These are phyloP conservation scores for Agrilus cyanescens DNA, from an alignment of 2,888 invertebrate species.

Conservation along the genomic window DNA sequence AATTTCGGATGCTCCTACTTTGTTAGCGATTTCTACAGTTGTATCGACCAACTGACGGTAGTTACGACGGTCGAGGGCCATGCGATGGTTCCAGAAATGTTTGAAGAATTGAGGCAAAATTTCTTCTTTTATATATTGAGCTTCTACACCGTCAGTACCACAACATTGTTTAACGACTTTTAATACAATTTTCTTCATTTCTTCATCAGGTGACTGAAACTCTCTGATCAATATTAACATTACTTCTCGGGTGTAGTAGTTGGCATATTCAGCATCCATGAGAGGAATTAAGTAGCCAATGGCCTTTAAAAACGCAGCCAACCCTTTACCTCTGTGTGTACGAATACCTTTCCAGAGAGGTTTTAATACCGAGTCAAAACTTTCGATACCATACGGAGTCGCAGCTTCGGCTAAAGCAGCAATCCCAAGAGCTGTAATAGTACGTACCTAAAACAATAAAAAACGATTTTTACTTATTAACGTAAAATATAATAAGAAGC, in stretches of 20 bases:
- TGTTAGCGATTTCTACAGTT: slow-evolving; percentile 99
- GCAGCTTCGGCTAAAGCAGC: slow-evolving; percentile 98
- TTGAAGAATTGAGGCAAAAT: slow-evolving; percentile 97
- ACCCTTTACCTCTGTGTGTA: slow-evolving; percentile 79
- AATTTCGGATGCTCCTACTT: slow-evolving; percentile 99
- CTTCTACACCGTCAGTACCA: slow-evolving; percentile 98
- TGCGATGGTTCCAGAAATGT: slow-evolving; percentile 99
- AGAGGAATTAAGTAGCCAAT: slow-evolving; percentile 98
- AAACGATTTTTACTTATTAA: no score
- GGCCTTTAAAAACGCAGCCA: slow-evolving; percentile 98
- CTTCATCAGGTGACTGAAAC: slow-evolving; percentile 99
- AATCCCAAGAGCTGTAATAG: slow-evolving; percentile 95
- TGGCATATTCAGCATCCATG: slow-evolving; percentile 99
- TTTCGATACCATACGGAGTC: slow-evolving; percentile 99
- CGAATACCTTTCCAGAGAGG: slow-evolving; percentile 99
- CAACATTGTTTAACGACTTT: slow-evolving; percentile 99
- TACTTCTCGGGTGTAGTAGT: slow-evolving; percentile 98
- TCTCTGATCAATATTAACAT: slow-evolving; percentile 98
- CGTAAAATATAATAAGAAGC: no score
- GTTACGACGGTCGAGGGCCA: slow-evolving; percentile 96
- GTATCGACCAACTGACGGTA: slow-evolving; percentile 98
- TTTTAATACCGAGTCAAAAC: slow-evolving; percentile 98
- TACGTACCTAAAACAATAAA: slow-evolving; percentile 54
- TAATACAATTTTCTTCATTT: slow-evolving; percentile 99
- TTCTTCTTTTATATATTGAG: slow-evolving; percentile 98